Conservation (phyloP, 1,140 invertebrate species). For the Ectropis grisescens region DNA sequence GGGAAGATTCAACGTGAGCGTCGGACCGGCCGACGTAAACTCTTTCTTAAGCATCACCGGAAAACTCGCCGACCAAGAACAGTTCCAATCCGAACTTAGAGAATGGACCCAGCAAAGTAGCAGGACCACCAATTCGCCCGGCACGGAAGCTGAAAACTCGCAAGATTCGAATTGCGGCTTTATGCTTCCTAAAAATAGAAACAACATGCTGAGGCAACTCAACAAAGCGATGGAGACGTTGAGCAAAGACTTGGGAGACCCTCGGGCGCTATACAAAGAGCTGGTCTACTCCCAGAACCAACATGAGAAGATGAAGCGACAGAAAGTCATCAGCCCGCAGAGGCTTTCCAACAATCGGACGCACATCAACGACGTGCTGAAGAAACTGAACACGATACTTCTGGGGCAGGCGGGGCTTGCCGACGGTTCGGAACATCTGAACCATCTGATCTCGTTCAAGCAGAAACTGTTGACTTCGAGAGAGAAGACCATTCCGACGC, state of each 20-base stretch:
- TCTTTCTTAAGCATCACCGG: conserved; percentile 65
- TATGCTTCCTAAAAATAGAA: conserved; percentile 47
- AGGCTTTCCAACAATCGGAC: conserved; percentile 57
- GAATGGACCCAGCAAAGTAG: conserved; percentile 28
- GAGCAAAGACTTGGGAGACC: conserved; percentile 46
- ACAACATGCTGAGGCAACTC: conserved; percentile 33
- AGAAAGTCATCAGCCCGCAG: conserved; percentile 56
- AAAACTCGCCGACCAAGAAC: conserved; percentile 56
- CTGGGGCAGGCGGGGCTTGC: conserved; percentile 68
- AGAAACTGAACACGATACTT: conserved; percentile 68
- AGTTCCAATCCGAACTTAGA: conserved; percentile 56
- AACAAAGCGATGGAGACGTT: conserved; percentile 41
- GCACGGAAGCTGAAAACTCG: conserved; percentile 27
- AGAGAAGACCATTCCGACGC: conserved; percentile 42
- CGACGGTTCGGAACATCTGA: conserved; percentile 61
- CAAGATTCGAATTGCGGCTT: conserved; percentile 18
- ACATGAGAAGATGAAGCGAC: conserved; percentile 46
- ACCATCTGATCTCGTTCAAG: conserved; percentile 48
- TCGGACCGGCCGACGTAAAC: conserved; percentile 44
- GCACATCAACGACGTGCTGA: conserved; percentile 46
- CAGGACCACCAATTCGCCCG: conserved; percentile 11
- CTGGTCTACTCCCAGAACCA: conserved; percentile 48
- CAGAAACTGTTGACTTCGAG: conserved; percentile 48
- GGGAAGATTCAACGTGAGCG: conserved; percentile 49
- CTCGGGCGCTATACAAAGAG: conserved; percentile 41